A percentile compares a stretch with the other conserved stretches of the same genome.
These are phyloP conservation scores for Molossus alvarezi DNA, from an alignment of 2,797 vertebrate genomes.

Conservation along the genomic window DNA sequence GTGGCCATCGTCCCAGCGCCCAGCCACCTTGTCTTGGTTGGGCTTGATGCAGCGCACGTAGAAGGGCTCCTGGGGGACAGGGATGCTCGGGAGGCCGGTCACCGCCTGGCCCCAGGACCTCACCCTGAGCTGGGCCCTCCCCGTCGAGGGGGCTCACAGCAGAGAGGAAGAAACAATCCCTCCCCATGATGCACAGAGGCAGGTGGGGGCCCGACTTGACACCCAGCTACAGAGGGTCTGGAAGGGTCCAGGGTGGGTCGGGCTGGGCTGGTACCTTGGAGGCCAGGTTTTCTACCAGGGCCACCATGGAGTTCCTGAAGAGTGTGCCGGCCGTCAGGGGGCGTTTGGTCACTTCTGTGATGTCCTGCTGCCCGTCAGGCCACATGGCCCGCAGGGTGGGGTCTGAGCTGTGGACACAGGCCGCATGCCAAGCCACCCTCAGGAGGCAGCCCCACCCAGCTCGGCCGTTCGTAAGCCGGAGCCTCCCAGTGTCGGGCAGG, in stretches of 20 bases:
- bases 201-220: background rate
- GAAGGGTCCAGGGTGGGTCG: background rate
- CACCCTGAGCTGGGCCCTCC: background rate
- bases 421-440: background rate
- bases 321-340: constrained; percentile 95
- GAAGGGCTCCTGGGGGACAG: constrained; percentile 93
- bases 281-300: constrained; percentile 95
- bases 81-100: background rate
- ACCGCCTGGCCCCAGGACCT: background rate
- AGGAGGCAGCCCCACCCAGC: background rate
- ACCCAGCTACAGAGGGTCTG: constrained; percentile 67
- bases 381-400: constrained; percentile 95
- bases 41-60: constrained; percentile 97
- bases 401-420: constrained; percentile 89
- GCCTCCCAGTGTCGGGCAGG: background rate
- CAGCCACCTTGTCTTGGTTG: constrained; percentile 94
- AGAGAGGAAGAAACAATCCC: background rate
- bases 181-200: background rate
- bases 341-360: constrained; percentile 97
- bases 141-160: no score
- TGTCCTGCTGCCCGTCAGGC: constrained; percentile 96
- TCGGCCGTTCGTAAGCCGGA: no score
- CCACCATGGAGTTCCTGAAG: constrained; percentile 98
- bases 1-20: constrained; percentile 92
- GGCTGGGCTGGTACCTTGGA: constrained; percentile 92